phyloP scores from a whole-genome alignment of 1,140 invertebrate species.

The Choristoneura fumiferana region DNA sequence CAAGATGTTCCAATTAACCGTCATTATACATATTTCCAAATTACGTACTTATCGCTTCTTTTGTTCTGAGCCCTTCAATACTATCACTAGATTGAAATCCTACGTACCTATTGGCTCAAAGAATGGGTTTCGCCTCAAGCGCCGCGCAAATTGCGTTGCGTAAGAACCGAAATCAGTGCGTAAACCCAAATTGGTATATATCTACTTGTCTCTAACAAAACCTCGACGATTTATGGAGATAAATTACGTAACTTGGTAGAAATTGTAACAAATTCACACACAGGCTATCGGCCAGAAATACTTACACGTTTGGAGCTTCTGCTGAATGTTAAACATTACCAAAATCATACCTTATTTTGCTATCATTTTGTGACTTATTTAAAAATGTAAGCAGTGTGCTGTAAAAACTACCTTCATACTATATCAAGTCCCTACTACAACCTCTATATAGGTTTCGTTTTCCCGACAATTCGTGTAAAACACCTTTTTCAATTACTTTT shows the following conservation, averaged over 20 bases:
- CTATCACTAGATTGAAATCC: neutral
- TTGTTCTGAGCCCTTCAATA: neutral
- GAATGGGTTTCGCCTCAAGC: constrained; percentile 6
- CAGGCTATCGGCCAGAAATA: constrained; percentile 1
- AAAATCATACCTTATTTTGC: too few relatives aligned
- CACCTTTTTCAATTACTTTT: too few relatives aligned
- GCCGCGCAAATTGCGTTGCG: constrained; percentile 15
- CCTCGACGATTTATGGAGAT: constrained; percentile 18
- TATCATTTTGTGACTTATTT: too few relatives aligned
- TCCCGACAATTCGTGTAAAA: too few relatives aligned
- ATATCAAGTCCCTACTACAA: too few relatives aligned
- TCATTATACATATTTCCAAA: too few relatives aligned
- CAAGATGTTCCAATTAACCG: too few relatives aligned
- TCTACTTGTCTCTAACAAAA: constrained; percentile 14
- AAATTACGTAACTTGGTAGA: constrained; percentile 14
- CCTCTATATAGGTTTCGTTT: too few relatives aligned
- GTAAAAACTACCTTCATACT: too few relatives aligned
- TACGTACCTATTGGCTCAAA: constrained; percentile 10
- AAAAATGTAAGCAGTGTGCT: too few relatives aligned
- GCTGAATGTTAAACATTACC: neutral
- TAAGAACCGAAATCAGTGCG: constrained; percentile 14
- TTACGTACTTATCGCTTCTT: too few relatives aligned
- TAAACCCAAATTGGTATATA: neutral
- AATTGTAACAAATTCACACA: constrained; percentile 4
- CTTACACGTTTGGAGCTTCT: neutral